These are phyloP conservation scores for Platygyra sinensis DNA, from an alignment of 64 coral and sea anemone genomes.

Conservation along the genomic window DNA sequence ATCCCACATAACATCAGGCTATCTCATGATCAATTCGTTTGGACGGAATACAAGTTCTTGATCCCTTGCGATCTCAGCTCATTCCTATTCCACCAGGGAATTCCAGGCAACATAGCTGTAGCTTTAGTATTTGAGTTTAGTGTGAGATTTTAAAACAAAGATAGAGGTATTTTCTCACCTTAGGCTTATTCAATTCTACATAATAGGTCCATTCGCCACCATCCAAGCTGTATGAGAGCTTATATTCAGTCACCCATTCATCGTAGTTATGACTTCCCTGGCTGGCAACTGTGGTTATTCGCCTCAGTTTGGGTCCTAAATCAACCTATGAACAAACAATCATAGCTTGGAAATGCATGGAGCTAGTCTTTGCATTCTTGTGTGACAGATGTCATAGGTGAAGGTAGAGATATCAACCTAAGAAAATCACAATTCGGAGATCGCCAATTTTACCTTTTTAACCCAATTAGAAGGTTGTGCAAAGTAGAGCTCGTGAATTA, in stretches of 20 bases:
- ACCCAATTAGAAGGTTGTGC: not conserved
- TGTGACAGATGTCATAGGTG: too few species aligned
- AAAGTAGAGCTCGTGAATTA: too few species aligned
- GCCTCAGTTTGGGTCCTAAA: slow-evolving; percentile 34
- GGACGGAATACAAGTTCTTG: too few species aligned
- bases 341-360: not conserved
- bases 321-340: not conserved
- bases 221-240: slow-evolving; percentile 31
- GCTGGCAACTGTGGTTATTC: slow-evolving; percentile 9
- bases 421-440: not conserved
- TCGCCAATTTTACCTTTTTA: not conserved
- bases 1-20: too few species aligned
- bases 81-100: too few species aligned
- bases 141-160: too few species aligned
- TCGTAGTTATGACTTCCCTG: slow-evolving; percentile 54
- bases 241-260: slow-evolving; percentile 37
- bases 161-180: not conserved
- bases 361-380: too few species aligned
- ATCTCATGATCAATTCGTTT: too few species aligned
- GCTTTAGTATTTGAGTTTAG: too few species aligned
- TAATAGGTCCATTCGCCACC: slow-evolving; percentile 20
- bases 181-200: not conserved
- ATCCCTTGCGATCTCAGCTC: too few species aligned
- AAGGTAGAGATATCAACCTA: too few species aligned
- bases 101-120: too few species aligned